Percentiles rank a stretch among this genome's conserved stretches.
Evolutionary conservation across 2,888 invertebrate genomes (phyloP).

Genomic region (Petrophora chlorosata): DNA sequence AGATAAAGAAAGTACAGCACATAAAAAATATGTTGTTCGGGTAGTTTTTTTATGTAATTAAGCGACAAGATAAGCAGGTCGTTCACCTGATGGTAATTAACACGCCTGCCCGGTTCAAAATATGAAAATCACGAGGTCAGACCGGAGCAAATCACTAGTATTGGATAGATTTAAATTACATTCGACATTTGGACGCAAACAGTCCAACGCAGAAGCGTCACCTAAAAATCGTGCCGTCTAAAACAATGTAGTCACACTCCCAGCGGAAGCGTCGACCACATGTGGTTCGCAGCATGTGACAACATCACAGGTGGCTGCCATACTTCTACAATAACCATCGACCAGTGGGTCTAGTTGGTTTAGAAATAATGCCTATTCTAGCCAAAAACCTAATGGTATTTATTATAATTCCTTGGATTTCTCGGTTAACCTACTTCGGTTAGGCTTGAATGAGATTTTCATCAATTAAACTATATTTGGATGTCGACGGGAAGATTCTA

Average conservation of each 20-base stretch:
- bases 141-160: no score
- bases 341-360: constrained; percentile 53
- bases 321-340: constrained; percentile 63
- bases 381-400: no score
- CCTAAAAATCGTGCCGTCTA: constrained; percentile 39
- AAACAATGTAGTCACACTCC: constrained; percentile 45
- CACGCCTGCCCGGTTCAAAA: no score
- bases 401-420: no score
- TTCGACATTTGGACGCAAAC: no score
- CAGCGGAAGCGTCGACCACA: constrained; percentile 69
- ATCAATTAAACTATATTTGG: constrained; percentile 9
- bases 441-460: constrained; percentile 19
- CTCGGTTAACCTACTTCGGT: constrained; percentile 26
- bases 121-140: no score
- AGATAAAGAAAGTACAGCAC: no score
- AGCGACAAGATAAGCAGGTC: no score
- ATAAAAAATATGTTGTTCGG: no score
- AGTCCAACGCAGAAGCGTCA: neutral
- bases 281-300: constrained; percentile 68
- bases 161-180: no score
- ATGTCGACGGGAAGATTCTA: neutral
- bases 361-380: constrained; percentile 19
- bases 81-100: no score
- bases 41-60: no score
- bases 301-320: constrained; percentile 66